These are phyloP conservation scores for Hafferia zeledoni DNA, from an alignment of 2,797 vertebrate genomes.

Conservation along the genomic window DNA sequence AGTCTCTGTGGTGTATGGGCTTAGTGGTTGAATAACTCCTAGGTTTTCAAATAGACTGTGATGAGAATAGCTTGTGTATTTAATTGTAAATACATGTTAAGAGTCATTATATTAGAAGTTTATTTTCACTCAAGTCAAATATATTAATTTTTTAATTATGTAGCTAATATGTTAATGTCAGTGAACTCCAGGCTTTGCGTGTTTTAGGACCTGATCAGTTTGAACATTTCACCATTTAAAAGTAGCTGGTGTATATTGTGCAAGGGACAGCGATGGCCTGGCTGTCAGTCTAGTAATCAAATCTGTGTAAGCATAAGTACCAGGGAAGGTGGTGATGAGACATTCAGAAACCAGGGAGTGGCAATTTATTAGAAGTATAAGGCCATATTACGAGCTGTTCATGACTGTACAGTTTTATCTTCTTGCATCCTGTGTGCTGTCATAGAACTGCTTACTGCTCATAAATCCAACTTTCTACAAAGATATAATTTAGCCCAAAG, in stretches of 20 bases:
- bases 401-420: not conserved
- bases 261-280: not conserved
- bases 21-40: not conserved
- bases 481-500: not conserved
- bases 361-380: not conserved
- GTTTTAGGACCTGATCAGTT: not conserved
- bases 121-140: not conserved
- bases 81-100: not conserved
- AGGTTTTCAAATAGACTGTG: not conserved
- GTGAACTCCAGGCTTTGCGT: not conserved
- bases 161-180: not conserved
- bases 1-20: not conserved
- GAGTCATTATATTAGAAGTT: not conserved
- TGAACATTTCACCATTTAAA: not conserved
- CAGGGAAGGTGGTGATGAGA: not conserved
- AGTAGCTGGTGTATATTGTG: not conserved
- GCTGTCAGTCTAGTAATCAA: not conserved
- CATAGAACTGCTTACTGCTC: not conserved
- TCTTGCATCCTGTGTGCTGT: not conserved
- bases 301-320: not conserved
- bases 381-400: not conserved
- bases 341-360: not conserved
- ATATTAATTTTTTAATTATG: not conserved
- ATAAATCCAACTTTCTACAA: not conserved
- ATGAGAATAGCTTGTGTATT: not conserved